These are phyloP conservation scores for Montifringilla adamsi DNA, from an alignment of 2,113 vertebrate species.

Conservation along the genomic window DNA sequence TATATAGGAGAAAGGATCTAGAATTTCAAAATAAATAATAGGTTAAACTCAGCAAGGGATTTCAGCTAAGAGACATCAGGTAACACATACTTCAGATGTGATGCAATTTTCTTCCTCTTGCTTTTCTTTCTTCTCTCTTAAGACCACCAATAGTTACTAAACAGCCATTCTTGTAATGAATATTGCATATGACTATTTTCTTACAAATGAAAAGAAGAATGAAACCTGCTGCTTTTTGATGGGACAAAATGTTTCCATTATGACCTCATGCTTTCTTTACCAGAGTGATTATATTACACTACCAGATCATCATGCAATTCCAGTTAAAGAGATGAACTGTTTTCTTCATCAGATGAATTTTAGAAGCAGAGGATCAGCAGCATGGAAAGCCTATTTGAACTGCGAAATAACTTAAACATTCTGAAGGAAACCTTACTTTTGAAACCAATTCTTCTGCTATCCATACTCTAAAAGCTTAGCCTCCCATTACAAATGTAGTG, in stretches of 20 bases:
- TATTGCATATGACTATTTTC: slow-evolving; percentile 39
- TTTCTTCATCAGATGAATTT: slow-evolving; percentile 58
- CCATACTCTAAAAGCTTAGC: neutral
- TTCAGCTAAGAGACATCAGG: neutral
- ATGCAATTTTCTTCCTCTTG: neutral
- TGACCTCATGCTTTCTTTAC: slow-evolving; percentile 76
- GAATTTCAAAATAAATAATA: neutral
- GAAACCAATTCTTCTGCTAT: neutral
- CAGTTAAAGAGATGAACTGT: slow-evolving; percentile 24
- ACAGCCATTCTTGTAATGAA: slow-evolving; percentile 33
- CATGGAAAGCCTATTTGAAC: neutral
- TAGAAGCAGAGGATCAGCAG: slow-evolving; percentile 5
- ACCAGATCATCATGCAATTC: slow-evolving; percentile 21
- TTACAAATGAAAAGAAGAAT: slow-evolving; percentile 70
- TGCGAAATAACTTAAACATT: neutral
- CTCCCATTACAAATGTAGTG: neutral
- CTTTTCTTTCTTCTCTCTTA: neutral
- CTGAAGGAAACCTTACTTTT: neutral
- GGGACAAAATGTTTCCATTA: slow-evolving; percentile 78
- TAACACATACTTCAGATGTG: neutral
- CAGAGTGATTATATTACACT: slow-evolving; percentile 27
- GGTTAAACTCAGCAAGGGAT: neutral
- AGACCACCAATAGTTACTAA: slow-evolving; percentile 8
- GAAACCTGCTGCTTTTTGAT: slow-evolving; percentile 74
- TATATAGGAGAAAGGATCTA: neutral